These are phyloP conservation scores for Trematomus loennbergii DNA, from an alignment of 2,113 vertebrate genomes.

Conservation along the genomic window DNA sequence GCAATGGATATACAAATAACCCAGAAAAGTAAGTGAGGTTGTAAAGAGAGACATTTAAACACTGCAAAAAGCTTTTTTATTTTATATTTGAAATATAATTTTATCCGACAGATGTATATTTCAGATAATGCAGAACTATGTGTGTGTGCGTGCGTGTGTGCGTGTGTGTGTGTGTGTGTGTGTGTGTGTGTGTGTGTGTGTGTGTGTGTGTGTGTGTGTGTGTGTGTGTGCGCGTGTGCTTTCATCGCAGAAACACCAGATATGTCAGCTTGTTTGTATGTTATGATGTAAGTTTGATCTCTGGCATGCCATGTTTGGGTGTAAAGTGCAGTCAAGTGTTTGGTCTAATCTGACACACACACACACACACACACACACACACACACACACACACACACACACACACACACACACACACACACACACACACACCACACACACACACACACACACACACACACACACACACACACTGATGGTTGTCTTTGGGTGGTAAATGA, in stretches of 20 bases:
- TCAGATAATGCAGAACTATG: not conserved
- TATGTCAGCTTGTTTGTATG: slow-evolving; percentile 21
- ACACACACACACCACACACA: slow-evolving; percentile 16
- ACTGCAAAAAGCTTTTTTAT: too few relatives aligned
- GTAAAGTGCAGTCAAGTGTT: slow-evolving; percentile 51
- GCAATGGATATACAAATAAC: too few relatives aligned
- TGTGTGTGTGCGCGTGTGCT: not conserved
- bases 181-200: slow-evolving; percentile 6
- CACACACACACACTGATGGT: slow-evolving; percentile 29
- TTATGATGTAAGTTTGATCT: slow-evolving; percentile 34
- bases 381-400: slow-evolving; percentile 28
- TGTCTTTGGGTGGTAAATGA: slow-evolving; percentile 47
- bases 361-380: slow-evolving; percentile 20
- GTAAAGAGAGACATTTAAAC: too few relatives aligned
- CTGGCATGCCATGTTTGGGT: slow-evolving; percentile 61
- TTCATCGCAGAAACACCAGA: not conserved
- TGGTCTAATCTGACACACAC: slow-evolving; percentile 48
- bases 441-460: slow-evolving; percentile 3
- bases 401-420: slow-evolving; percentile 13
- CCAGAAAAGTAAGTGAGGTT: too few relatives aligned
- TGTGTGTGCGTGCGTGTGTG: not conserved
- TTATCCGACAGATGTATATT: not conserved
- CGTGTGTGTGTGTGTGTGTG: not conserved
- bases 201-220: not conserved
- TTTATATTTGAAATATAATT: too few relatives aligned